These are phyloP conservation scores for Maccullochella peelii DNA, from an alignment of 2,113 vertebrate genomes.

Conservation along the genomic window DNA sequence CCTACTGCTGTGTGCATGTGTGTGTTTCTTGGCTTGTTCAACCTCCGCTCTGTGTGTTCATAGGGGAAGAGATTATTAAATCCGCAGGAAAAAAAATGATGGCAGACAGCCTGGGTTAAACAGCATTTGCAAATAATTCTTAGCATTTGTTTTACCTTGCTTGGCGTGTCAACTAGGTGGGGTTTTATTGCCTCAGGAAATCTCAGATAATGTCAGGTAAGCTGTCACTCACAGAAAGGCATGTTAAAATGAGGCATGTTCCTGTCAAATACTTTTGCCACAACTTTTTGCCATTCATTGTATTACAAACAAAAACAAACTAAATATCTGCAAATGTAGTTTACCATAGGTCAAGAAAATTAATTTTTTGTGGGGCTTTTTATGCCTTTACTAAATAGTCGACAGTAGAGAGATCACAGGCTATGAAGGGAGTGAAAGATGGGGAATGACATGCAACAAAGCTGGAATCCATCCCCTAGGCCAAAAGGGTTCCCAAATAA, in stretches of 20 bases:
- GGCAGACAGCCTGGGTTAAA: conserved; percentile 29
- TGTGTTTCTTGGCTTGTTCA: conserved; percentile 18
- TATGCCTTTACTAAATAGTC: not conserved
- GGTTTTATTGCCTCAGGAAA: conserved; percentile 38
- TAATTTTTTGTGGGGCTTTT: not conserved
- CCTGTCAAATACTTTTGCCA: not conserved
- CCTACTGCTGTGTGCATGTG: not conserved
- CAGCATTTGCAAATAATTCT: conserved; percentile 44
- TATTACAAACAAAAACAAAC: not conserved
- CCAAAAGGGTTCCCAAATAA: not conserved
- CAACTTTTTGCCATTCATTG: not conserved
- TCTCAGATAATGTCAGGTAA: conserved; percentile 36
- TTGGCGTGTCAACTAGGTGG: conserved; percentile 6
- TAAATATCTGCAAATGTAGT: not conserved
- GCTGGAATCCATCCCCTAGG: not conserved
- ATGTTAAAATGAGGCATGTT: conserved; percentile 1
- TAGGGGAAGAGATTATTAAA: conserved; percentile 45
- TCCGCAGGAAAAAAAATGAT: conserved; percentile 22
- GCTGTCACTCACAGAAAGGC: conserved; percentile 26
- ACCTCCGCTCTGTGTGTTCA: conserved; percentile 15
- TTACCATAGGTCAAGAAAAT: not conserved
- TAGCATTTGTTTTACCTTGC: conserved; percentile 40
- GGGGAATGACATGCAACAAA: not conserved
- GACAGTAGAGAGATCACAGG: not conserved
- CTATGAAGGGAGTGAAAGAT: not conserved